These are phyloP conservation scores for Brachypteracias leptosomus DNA, from an alignment of 2,113 vertebrate genomes.

Conservation along the genomic window DNA sequence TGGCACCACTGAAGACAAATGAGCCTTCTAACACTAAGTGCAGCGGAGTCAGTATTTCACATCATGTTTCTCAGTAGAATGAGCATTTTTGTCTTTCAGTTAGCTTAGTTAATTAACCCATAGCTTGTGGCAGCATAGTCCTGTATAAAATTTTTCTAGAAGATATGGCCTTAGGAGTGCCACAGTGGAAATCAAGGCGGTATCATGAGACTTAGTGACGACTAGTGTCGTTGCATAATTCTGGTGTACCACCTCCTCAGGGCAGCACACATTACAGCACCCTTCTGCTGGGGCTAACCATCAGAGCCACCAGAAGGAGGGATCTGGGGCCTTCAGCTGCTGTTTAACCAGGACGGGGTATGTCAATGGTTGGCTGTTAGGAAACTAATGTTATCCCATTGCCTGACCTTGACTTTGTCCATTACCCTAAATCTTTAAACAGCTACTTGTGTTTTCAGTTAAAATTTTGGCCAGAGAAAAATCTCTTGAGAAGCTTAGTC, in stretches of 20 bases:
- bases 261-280: background rate
- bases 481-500: background rate
- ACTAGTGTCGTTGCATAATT: background rate
- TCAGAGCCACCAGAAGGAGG: background rate
- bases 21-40: background rate
- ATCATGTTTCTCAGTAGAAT: background rate
- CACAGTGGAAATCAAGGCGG: background rate
- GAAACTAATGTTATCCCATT: background rate
- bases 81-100: background rate
- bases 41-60: background rate
- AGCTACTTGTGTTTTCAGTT: background rate
- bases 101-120: background rate
- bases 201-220: background rate
- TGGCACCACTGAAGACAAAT: background rate
- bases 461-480: background rate
- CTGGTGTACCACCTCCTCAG: background rate
- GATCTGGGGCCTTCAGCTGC: background rate
- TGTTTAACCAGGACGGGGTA: background rate
- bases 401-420: background rate
- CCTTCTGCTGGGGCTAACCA: background rate
- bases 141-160: background rate
- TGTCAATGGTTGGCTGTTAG: background rate
- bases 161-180: background rate
- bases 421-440: background rate
- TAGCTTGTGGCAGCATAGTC: background rate